These are phyloP conservation scores for Myrmecobius fasciatus DNA, from an alignment of 2,113 vertebrate genomes.

Conservation along the genomic window DNA sequence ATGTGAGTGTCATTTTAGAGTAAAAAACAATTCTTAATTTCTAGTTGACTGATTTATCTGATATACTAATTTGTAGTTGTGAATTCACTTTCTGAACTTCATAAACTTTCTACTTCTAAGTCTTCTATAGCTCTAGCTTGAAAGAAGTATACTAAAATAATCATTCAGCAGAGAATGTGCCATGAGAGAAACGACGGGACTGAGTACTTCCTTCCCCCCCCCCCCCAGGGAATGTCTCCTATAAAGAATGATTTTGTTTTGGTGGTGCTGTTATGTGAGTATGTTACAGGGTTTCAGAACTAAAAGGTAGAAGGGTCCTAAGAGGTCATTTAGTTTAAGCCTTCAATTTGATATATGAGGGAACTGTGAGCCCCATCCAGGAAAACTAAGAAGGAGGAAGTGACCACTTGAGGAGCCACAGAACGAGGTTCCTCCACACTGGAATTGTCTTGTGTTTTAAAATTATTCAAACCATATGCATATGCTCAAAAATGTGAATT, in stretches of 20 bases:
- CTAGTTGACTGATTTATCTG: background rate
- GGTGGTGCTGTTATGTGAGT: background rate
- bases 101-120: background rate
- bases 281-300: background rate
- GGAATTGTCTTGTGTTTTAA: background rate
- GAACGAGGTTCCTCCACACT: background rate
- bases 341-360: background rate
- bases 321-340: background rate
- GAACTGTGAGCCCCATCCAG: background rate
- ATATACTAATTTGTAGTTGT: background rate
- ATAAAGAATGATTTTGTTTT: background rate
- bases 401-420: background rate
- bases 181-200: background rate
- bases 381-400: background rate
- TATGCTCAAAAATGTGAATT: background rate
- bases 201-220: too few relatives aligned
- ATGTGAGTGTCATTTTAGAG: background rate
- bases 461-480: background rate
- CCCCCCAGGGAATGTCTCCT: too few relatives aligned
- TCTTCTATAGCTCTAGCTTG: background rate
- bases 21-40: background rate
- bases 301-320: background rate
- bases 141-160: background rate
- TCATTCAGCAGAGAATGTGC: background rate
- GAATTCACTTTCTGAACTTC: background rate